Conservation (phyloP, 1,140 invertebrate species). For the Oryctes rhinoceros region DNA sequence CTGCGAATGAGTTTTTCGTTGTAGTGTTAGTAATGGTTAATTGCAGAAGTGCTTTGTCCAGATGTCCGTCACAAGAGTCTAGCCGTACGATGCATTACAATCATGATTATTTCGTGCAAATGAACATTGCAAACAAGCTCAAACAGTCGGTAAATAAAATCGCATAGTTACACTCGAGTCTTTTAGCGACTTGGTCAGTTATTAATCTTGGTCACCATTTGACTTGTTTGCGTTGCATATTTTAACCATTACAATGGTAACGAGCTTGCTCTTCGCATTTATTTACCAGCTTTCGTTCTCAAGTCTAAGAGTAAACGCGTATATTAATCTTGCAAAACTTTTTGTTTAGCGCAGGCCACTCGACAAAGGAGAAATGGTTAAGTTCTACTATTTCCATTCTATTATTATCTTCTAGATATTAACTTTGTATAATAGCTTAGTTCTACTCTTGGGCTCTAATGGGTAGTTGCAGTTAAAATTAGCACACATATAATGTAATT, state of each 20-base stretch:
- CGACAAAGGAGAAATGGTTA: neutral
- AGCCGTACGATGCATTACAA: neutral
- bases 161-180: neutral
- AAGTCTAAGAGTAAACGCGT: neutral
- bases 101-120: constrained; percentile 6
- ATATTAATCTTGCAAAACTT: neutral
- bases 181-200: neutral
- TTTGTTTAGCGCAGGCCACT: constrained; percentile 2
- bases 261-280: neutral
- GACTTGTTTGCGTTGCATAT: neutral
- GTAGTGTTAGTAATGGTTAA: constrained; percentile 23
- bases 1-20: constrained; percentile 23
- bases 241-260: neutral
- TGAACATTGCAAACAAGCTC: neutral
- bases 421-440: neutral
- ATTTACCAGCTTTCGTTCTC: neutral
- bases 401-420: neutral
- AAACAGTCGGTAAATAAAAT: neutral
- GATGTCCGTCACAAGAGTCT: neutral
- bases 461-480: neutral
- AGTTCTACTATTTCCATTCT: neutral
- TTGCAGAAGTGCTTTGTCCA: constrained; percentile 32
- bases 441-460: neutral
- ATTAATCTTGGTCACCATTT: neutral
- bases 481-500: neutral